A percentile compares a stretch with the other conserved stretches of the same genome.
phyloP scores from a whole-genome alignment of 2,113 vertebrate genomes.

The Daubentonia madagascariensis region DNA sequence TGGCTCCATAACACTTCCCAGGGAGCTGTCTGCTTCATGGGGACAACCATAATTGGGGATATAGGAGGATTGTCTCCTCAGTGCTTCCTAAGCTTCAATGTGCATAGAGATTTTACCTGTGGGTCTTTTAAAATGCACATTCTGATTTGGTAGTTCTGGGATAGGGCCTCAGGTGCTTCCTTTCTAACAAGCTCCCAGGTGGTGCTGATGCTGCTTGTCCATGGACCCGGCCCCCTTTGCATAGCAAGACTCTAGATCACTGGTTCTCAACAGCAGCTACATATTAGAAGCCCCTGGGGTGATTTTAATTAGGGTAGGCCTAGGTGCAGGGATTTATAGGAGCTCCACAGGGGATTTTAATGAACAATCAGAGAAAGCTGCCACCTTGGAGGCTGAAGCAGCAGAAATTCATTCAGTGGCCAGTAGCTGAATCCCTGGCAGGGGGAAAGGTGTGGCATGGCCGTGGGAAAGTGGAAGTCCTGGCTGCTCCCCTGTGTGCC shows the following conservation, averaged over 20 bases:
- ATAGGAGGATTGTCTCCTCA: neutral
- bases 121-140: neutral
- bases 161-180: neutral
- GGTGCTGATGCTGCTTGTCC: rapidly evolving
- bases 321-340: neutral
- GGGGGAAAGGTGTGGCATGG: neutral
- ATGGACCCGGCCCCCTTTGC: neutral
- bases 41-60: neutral
- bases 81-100: neutral
- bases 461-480: neutral
- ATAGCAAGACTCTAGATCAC: too few relatives aligned
- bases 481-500: neutral
- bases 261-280: neutral
- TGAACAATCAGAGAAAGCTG: neutral
- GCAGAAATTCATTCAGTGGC: neutral
- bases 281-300: neutral
- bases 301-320: neutral
- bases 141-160: neutral
- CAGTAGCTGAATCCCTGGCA: too few relatives aligned
- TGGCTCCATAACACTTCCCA: neutral
- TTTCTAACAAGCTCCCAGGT: neutral
- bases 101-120: neutral
- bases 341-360: neutral
- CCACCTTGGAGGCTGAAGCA: neutral
- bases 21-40: neutral